phyloP scores from a whole-genome alignment of 1,140 invertebrate genomes.

The Reticulitermes speratus region DNA sequence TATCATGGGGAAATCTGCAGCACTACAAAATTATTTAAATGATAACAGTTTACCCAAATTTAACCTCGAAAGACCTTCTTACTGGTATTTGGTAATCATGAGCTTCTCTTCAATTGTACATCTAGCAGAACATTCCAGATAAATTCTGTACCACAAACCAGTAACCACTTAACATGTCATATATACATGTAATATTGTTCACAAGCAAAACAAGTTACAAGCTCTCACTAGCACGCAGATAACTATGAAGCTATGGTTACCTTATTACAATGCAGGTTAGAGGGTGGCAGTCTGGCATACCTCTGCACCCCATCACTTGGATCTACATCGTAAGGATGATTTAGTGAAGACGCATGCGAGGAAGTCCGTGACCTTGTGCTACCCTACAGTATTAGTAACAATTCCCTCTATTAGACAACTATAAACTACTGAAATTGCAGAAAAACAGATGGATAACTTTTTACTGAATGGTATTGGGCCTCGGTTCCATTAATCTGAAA shows the following conservation, averaged over 20 bases:
- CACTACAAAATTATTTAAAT: too few species aligned
- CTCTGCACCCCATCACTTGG: conserved; percentile 48
- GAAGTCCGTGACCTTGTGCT: conserved; percentile 47
- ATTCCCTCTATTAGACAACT: conserved; percentile 16
- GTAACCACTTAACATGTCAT: too few species aligned
- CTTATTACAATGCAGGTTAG: conserved; percentile 37
- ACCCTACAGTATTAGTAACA: conserved; percentile 42
- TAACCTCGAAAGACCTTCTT: too few species aligned
- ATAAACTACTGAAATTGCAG: conserved; percentile 13
- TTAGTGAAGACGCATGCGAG: conserved; percentile 40
- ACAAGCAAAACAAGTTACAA: not conserved
- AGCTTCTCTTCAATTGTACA: too few species aligned
- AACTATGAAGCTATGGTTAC: conserved; percentile 37
- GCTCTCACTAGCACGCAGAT: not conserved
- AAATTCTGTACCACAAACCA: too few species aligned
- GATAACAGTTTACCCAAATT: too few species aligned
- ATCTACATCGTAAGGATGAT: conserved; percentile 51
- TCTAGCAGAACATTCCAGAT: too few species aligned
- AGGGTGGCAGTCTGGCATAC: conserved; percentile 44
- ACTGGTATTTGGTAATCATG: too few species aligned
- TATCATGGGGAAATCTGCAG: too few species aligned
- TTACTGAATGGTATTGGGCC: not conserved
- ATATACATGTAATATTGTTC: too few species aligned
- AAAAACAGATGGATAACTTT: conserved; percentile 2
- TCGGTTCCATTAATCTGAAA: not conserved